Base-by-base conservation (phyloP, 1,140 invertebrate genomes). In the Arion vulgaris region DNA sequence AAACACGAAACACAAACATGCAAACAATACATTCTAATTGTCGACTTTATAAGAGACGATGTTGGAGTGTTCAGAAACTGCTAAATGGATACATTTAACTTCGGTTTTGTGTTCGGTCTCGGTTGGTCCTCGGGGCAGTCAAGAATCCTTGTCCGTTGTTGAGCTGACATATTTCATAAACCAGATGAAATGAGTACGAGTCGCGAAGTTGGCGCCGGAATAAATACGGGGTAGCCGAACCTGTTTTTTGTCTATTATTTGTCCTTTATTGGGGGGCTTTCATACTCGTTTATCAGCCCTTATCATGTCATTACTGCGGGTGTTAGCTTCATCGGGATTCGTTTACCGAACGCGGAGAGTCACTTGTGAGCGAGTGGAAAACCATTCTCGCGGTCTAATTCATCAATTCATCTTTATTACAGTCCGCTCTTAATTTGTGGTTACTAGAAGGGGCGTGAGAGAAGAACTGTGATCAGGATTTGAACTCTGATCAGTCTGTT, bases 351-450 rank as follows among this genome's bases (percentile, higher is more conserved):
- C 53, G 57, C 23, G 77, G 13, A 69, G 57, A 45, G 75, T 57
- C 75, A 77, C 9, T 49, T 15, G 23, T n/a, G 75, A 57, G 75
- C 75, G 36, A 36, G 39, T 53, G 39, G 57, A 45, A 26, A 57
- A 34, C 5, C 77, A 11, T 38, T 39, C 26, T 32, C 41, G 39
- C 57, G 9, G 51, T 78, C 77, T 79, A 68, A 68, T 79, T 79
- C 57, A 57, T 53, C 57, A 79, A 79, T 79, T 39, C 77, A 79
- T 79, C 77, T 79, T 79, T 79, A 79, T 79, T 68, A 79, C 36
- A 15, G 53, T 5, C 53, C 9, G 53, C 39, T 66, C 53, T 79
- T 79, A 79, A 79, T 79, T 79, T 68, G 53, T 45, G 62, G 77
- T 34, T 79, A n/a, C 23, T 19, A 38, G 32, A 68, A 68, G 57